These are phyloP conservation scores for Anthrax anthrax DNA, from an alignment of 2,888 invertebrate genomes.

Conservation along the genomic window DNA sequence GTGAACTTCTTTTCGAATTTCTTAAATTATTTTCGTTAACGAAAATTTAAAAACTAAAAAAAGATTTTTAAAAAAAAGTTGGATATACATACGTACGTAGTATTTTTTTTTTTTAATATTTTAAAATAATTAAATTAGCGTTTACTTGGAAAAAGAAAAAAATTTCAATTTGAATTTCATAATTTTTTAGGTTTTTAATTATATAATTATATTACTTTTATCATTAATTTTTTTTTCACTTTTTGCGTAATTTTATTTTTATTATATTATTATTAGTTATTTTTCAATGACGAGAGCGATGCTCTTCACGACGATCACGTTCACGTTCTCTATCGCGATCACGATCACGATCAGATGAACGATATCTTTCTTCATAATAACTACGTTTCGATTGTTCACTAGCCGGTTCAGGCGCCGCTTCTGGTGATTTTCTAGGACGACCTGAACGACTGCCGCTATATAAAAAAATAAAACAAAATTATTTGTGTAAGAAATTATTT, in stretches of 20 bases:
- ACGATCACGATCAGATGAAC: conserved; percentile 50
- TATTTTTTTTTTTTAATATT: no score
- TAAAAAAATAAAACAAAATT: background rate
- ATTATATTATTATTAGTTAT: background rate
- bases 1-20: no score
- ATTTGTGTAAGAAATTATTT: background rate
- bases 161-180: no score
- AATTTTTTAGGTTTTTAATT: no score
- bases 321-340: conserved; percentile 51
- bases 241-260: background rate
- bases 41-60: no score
- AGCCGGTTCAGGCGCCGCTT: conserved; percentile 34
- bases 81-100: no score
- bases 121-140: no score
- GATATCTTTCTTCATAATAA: conserved; percentile 81
- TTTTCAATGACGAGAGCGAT: conserved; percentile 51
- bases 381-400: conserved; percentile 37
- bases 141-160: no score
- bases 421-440: conserved; percentile 40
- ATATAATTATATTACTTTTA: no score
- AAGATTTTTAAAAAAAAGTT: no score
- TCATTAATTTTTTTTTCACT: no score
- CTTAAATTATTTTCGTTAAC: no score
- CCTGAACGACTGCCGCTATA: conserved; percentile 38
- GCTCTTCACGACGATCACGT: conserved; percentile 51